phyloP scores from a whole-genome alignment of 2,113 vertebrate genomes.

The Tupaia chinensis region DNA sequence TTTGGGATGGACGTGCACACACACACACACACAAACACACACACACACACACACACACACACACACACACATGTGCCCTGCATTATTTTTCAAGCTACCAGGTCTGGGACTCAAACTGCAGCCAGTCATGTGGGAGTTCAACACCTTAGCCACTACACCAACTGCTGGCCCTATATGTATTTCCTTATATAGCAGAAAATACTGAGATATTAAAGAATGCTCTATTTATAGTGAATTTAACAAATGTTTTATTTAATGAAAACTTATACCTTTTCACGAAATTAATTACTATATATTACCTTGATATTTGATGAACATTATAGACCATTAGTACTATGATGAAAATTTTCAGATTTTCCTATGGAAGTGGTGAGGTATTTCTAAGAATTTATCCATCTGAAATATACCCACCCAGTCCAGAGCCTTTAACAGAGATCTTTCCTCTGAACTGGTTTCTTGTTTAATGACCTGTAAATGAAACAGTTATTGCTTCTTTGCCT shows the following conservation, averaged over 20 bases:
- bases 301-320: neutral
- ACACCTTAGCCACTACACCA: no score
- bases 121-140: no score
- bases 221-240: constrained; percentile 28
- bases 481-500: constrained; percentile 69
- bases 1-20: no score
- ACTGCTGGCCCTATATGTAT: neutral
- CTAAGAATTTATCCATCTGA: neutral
- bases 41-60: no score
- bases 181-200: neutral
- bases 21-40: no score
- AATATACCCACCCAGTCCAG: constrained; percentile 24
- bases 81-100: no score
- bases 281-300: neutral
- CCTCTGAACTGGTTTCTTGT: constrained; percentile 61
- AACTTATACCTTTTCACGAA: neutral
- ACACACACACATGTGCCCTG: no score
- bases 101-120: no score
- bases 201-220: neutral
- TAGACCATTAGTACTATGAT: neutral
- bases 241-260: constrained; percentile 3
- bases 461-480: constrained; percentile 67
- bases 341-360: neutral
- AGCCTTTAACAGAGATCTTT: constrained; percentile 52
- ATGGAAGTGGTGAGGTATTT: neutral